Evolutionary conservation across 2,888 invertebrate species (phyloP), one percentile per base, ranked within the genome.

Genomic region (Eudemis profundana): DNA sequence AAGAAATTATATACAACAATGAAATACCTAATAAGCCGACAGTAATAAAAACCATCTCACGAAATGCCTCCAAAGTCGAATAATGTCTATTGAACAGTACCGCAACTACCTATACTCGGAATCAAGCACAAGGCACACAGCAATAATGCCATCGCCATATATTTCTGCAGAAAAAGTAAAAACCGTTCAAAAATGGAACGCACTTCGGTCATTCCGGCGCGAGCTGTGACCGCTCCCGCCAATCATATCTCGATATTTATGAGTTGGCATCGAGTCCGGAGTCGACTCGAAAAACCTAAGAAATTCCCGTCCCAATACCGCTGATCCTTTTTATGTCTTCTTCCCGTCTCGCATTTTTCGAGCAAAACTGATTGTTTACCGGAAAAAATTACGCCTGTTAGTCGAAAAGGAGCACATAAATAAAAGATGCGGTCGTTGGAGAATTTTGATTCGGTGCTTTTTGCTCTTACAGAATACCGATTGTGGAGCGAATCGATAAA

Each of bases 341-440:
- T 83, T 88, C 86, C 78, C 86, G 87, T 85, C 83, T 83, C 86
- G 89, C 87, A 91, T 90, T 92, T 92, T 92, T 91, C 89, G 85
- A 87, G 78, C 89, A 91, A 91, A 92, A 91, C 85, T 90, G 90
- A 90, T 91, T 92, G 91, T 92, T 91, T 92, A 87, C 84, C 86
- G 91, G 91, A 91, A 91, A 92, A 92, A 92, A 92, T 91, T 89
- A 90, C 90, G 88, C 82, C 90, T 90, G 91, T 91, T 90, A 90
- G 88, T 81, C 85, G 87, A 84, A 86, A 82, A 84, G 84, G 79
- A 74, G 78, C 73, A 78, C 74, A 91, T 92, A 90, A 90, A 92
- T 92, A 91, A 92, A 90, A 91, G 89, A 92, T 91, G 87, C 67
- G 79, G 74, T 72, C 79, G 78, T 77, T 73, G 75, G 83, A 82